Percentiles rank a stretch among this genome's conserved stretches.
Conservation (phyloP, 2,797 vertebrate species). For the Sebastolobus altivelis region DNA sequence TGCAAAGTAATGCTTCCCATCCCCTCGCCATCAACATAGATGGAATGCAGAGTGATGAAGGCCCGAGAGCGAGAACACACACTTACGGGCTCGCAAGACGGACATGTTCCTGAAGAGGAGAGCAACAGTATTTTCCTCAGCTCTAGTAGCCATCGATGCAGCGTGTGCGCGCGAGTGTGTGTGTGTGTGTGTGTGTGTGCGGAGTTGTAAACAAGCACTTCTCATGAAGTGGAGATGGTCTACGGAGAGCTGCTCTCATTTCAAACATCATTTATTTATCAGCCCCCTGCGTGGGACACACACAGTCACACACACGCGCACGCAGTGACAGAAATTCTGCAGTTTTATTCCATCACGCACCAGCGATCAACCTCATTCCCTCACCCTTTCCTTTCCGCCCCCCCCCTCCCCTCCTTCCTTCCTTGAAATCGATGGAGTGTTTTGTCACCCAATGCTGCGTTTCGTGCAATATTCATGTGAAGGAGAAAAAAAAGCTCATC, state of each 20-base stretch:
- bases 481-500: conserved; percentile 63
- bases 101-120: conserved; percentile 67
- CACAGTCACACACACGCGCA: conserved; percentile 17
- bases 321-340: conserved; percentile 74
- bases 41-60: conserved; percentile 54
- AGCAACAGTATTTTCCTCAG: conserved; percentile 39
- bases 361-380: conserved; percentile 82
- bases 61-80: conserved; percentile 62
- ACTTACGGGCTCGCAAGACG: conserved; percentile 53
- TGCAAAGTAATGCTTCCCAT: conserved; percentile 68
- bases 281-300: conserved; percentile 71
- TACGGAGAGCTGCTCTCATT: conserved; percentile 86
- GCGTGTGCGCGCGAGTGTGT: background rate
- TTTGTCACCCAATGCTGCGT: conserved; percentile 73
- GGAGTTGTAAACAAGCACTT: conserved; percentile 76
- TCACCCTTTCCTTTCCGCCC: conserved; percentile 43
- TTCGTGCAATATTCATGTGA: conserved; percentile 80
- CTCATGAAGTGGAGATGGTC: conserved; percentile 79
- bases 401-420: conserved; percentile 46
- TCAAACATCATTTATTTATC: conserved; percentile 87
- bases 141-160: conserved; percentile 31
- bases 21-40: conserved; percentile 61
- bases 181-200: conserved; percentile 21
- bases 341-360: conserved; percentile 77
- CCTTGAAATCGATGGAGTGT: conserved; percentile 75